These are phyloP conservation scores for Druceiella hillmani DNA, from an alignment of 2,888 invertebrate genomes.

Conservation along the genomic window DNA sequence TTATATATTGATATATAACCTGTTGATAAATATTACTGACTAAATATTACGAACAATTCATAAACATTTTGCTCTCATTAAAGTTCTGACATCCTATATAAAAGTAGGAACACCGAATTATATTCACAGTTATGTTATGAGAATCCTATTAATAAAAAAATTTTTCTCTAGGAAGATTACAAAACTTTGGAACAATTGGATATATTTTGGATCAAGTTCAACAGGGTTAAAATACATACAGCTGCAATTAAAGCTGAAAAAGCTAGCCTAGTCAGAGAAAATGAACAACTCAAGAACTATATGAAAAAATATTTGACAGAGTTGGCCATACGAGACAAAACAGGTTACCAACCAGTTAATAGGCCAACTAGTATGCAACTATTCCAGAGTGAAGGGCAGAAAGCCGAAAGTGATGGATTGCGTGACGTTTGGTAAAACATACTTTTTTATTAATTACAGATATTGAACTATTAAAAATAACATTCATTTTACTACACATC, in stretches of 20 bases:
- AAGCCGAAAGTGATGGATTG: neutral
- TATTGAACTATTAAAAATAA: no score
- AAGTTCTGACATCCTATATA: no score
- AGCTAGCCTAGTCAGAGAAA: conserved; percentile 51
- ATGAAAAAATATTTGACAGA: conserved; percentile 58
- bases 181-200: conserved; percentile 58
- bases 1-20: no score
- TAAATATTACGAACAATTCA: no score
- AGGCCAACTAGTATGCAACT: conserved; percentile 27
- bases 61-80: no score
- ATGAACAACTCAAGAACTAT: conserved; percentile 55
- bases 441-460: neutral
- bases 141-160: no score
- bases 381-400: conserved; percentile 12
- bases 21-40: no score
- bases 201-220: conserved; percentile 59
- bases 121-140: no score
- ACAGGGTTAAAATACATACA: conserved; percentile 40
- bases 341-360: conserved; percentile 23
- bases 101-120: no score
- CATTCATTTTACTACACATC: no score
- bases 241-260: conserved; percentile 41
- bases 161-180: conserved; percentile 45
- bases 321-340: conserved; percentile 45
- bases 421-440: neutral